phyloP scores from a whole-genome alignment of 37 sponge, comb jelly and placozoan genomes.

The Halichondria panicea region DNA sequence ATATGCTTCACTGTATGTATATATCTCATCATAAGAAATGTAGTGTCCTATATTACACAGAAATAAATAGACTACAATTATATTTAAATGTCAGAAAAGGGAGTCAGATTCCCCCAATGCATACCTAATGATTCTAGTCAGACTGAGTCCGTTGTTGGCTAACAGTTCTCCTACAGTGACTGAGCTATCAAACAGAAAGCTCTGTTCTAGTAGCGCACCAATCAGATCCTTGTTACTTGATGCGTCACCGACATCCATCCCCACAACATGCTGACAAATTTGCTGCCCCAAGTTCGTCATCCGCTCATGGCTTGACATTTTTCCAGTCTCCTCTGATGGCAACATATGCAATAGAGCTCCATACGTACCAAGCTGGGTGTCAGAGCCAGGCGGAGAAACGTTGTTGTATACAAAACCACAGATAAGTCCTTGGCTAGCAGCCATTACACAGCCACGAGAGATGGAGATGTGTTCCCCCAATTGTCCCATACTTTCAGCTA shows the following conservation, averaged over 20 bases:
- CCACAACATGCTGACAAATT: slow-evolving; percentile 77
- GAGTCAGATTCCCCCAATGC: slow-evolving; percentile 56
- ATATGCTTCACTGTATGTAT: too few species aligned
- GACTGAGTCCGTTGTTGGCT: slow-evolving; percentile 6
- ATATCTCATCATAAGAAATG: too few species aligned
- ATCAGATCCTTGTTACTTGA: background rate
- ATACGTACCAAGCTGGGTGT: slow-evolving; percentile 60
- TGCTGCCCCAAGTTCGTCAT: slow-evolving; percentile 19
- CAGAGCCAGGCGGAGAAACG: background rate
- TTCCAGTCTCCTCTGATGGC: background rate
- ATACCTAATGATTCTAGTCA: slow-evolving; percentile 63
- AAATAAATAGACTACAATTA: too few species aligned
- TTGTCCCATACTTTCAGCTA: slow-evolving; percentile 46
- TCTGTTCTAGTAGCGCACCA: slow-evolving; percentile 41
- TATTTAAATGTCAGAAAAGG: too few species aligned
- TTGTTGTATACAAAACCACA: slow-evolving; percentile 52
- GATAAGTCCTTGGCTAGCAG: slow-evolving; percentile 31
- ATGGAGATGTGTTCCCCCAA: slow-evolving; percentile 61
- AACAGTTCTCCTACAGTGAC: slow-evolving; percentile 63
- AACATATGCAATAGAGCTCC: slow-evolving; percentile 53
- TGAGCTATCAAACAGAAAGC: slow-evolving; percentile 49
- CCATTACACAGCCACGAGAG: slow-evolving; percentile 47
- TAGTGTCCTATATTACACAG: too few species aligned
- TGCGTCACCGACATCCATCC: slow-evolving; percentile 40
- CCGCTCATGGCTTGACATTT: background rate